A percentile compares a stretch with the other conserved stretches of the same genome.
These are phyloP conservation scores for Pocillopora meandrina DNA, from an alignment of 92 coral and sea anemone species.

Conservation along the genomic window DNA sequence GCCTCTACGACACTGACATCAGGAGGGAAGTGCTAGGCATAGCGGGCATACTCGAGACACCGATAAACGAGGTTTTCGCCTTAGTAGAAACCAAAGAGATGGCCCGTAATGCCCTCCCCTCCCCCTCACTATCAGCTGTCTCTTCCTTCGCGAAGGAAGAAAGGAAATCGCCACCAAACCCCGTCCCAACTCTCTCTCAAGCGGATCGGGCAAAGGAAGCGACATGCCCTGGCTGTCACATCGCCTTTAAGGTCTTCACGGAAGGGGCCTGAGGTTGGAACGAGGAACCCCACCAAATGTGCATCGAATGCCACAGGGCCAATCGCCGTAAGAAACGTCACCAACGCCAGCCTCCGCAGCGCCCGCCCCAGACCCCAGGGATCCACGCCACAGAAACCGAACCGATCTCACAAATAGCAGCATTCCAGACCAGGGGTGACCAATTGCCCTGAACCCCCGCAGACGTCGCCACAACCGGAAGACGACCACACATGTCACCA, in stretches of 20 bases:
- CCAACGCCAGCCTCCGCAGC: slow-evolving; percentile 24
- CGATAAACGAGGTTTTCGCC: slow-evolving; percentile 64
- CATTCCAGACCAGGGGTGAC: neutral
- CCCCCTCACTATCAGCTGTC: slow-evolving; percentile 48
- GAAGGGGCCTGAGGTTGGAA: slow-evolving; percentile 72
- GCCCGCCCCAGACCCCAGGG: slow-evolving; percentile 17
- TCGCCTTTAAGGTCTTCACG: slow-evolving; percentile 48
- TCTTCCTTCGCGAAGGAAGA: slow-evolving; percentile 54
- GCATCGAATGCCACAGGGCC: slow-evolving; percentile 56
- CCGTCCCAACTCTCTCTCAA: slow-evolving; percentile 23
- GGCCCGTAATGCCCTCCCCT: slow-evolving; percentile 77
- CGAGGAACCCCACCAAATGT: slow-evolving; percentile 48
- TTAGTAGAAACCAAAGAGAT: slow-evolving; percentile 68
- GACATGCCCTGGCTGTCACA: slow-evolving; percentile 48
- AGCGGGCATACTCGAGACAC: slow-evolving; percentile 35
- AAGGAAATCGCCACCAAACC: slow-evolving; percentile 20
- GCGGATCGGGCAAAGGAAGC: slow-evolving; percentile 39
- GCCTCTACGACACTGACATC: slow-evolving; percentile 55
- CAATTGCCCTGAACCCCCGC: neutral
- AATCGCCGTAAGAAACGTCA: slow-evolving; percentile 44
- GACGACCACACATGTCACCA: slow-evolving; percentile 26
- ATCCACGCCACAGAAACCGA: slow-evolving; percentile 44
- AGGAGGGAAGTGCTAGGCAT: slow-evolving; percentile 60
- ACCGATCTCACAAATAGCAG: slow-evolving; percentile 54
- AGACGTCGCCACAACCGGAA: slow-evolving; percentile 21